Percentiles rank a stretch among this genome's conserved stretches.
Evolutionary conservation across 2,113 vertebrate genomes (phyloP).

Genomic region (Anarhynchus alexandrinus): DNA sequence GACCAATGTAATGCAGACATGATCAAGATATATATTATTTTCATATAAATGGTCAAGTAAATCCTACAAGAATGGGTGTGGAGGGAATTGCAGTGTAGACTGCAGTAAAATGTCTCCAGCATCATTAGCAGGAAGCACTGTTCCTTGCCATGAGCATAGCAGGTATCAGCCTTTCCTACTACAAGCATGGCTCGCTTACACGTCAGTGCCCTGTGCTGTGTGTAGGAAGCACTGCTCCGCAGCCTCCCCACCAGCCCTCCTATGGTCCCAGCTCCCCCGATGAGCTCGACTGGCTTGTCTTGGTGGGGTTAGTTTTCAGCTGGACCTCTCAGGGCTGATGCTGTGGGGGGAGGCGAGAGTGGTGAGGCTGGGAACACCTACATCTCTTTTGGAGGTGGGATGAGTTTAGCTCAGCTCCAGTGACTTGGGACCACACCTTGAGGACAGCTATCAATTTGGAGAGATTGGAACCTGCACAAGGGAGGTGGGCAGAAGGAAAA

Average conservation of each 20-base stretch:
- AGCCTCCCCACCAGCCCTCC: not conserved
- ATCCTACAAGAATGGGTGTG: not conserved
- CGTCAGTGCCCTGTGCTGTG: not conserved
- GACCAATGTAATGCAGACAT: not conserved
- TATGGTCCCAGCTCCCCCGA: not conserved
- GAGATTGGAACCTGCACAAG: not conserved
- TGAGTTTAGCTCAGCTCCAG: not conserved
- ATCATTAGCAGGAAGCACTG: not conserved
- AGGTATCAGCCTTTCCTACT: not conserved
- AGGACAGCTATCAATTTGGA: not conserved
- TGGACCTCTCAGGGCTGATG: not conserved
- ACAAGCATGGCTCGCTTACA: fast-evolving
- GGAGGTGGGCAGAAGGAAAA: not conserved
- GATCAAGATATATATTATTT: not conserved
- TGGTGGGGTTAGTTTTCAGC: not conserved
- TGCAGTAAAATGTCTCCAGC: not conserved
- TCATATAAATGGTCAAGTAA: not conserved
- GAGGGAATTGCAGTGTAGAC: not conserved
- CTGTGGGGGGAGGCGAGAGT: not conserved
- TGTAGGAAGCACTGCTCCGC: not conserved
- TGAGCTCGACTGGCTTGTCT: not conserved
- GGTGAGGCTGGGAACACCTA: not conserved
- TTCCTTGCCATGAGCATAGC: not conserved
- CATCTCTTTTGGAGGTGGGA: not conserved
- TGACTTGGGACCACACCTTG: not conserved